Percentiles rank a stretch among this genome's conserved stretches.
Conservation (phyloP, 2,888 invertebrate species). For the Panzeria rudis region DNA sequence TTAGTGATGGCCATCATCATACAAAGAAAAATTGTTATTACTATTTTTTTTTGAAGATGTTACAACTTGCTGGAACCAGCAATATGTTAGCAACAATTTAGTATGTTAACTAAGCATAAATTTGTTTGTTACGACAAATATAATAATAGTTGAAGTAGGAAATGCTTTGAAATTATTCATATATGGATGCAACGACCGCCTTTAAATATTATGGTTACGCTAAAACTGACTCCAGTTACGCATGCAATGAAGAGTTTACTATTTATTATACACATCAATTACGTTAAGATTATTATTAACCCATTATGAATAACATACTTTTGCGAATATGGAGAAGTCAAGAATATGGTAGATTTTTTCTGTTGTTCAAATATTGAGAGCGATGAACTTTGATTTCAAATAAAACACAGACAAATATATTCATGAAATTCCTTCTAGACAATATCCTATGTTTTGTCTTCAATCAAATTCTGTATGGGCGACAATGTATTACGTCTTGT, state of each 20-base stretch:
- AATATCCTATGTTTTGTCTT: no score
- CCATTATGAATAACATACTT: not conserved
- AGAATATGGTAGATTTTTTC: no score
- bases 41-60: not conserved
- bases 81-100: conserved; percentile 60
- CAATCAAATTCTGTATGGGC: no score
- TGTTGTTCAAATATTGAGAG: no score
- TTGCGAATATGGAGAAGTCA: not conserved
- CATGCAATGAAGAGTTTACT: conserved; percentile 58
- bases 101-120: conserved; percentile 68
- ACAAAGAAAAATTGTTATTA: not conserved
- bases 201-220: conserved; percentile 50
- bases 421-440: no score
- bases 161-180: conserved; percentile 6
- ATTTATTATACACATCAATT: conserved; percentile 43
- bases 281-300: conserved; percentile 39
- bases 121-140: conserved; percentile 49
- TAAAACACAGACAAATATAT: no score
- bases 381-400: no score
- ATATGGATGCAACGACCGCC: not conserved
- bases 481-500: no score
- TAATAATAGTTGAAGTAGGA: conserved; percentile 47
- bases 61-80: conserved; percentile 1
- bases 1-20: conserved; percentile 23
- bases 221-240: conserved; percentile 65